Conservation (phyloP, 2,113 vertebrate genomes). For the Ceyx cyanopectus region DNA sequence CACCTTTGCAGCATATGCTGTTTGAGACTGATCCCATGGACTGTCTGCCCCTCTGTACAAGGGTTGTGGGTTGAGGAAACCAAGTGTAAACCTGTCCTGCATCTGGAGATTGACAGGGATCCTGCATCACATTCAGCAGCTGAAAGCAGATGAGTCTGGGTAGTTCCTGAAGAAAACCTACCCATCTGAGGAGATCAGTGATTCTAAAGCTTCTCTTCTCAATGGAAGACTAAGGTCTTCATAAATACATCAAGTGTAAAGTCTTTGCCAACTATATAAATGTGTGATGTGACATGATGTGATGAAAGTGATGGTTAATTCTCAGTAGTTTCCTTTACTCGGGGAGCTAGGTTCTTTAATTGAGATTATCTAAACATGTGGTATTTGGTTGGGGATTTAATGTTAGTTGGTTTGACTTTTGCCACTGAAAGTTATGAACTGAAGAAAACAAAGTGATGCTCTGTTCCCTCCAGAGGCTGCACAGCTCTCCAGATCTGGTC, state of each 20-base stretch:
- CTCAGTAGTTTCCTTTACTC: not conserved
- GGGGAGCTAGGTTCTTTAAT: not conserved
- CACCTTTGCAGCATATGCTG: not conserved
- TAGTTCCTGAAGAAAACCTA: not conserved
- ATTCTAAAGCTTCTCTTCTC: not conserved
- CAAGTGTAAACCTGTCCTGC: not conserved
- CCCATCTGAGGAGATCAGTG: not conserved
- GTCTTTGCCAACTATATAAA: not conserved
- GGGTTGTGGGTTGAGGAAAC: not conserved
- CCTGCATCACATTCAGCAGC: not conserved
- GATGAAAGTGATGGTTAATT: not conserved
- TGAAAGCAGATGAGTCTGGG: not conserved
- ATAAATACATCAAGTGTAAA: not conserved
- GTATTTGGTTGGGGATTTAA: rapidly evolving
- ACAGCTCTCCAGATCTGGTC: constrained; percentile 85
- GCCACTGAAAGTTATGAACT: not conserved
- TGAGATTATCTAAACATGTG: not conserved
- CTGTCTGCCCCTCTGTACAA: not conserved
- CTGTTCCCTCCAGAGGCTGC: constrained; percentile 84
- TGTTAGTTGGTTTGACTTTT: not conserved
- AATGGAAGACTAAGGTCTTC: not conserved
- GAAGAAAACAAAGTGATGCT: constrained; percentile 39
- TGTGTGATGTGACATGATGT: not conserved
- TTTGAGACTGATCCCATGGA: not conserved
- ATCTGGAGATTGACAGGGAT: no score